Evolutionary conservation across 2,888 invertebrate species (phyloP), one percentile per base, ranked within the genome.

Genomic region (Tipula helvola): DNA sequence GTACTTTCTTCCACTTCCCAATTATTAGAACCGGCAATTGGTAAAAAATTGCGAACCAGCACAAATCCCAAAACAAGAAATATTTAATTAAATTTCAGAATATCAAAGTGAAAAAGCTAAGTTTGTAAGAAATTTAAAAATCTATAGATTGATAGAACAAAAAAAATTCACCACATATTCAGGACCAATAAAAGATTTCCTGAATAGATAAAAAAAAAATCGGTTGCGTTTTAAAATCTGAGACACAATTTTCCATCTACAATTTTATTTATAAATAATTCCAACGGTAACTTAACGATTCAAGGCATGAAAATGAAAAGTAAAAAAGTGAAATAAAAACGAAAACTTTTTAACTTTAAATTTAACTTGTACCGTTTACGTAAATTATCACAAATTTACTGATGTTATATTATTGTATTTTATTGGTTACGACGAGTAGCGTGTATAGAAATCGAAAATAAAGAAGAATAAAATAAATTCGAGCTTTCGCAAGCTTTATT

Each of bases 321-420:
- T 16, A 16, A 8, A 71, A 71, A 71, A 71, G 8, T 52, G n/a
- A 71, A 71, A 28, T 71, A 28, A 71, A 71, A 28, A 8, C 28
- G 71, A 28, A 71, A 71, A 71, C 71, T 71, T 71, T 71, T 71
- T 2, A 10, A 71, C 28, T 71, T 71, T 71, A 71, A 71, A 71
- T 71, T 71, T 28, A 71, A 71, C 71, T 71, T 71, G 71, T 71
- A 71, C 71, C 71, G 10, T 71, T 71, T 71, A 71, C 71, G 71
- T 71, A 71, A 71, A 71, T 71, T 71, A 71, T 71, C 71, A 71
- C 71, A 71, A 71, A 71, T 71, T 71, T 71, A 71, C 71, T 71
- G 71, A 71, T 71, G 28, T 71, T 71, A 16, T 57, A 57, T 57
- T 16, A n/a, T n/a, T 16, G 52, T 71, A 10, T 71, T 71, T 71